Conservation (phyloP, 2,113 vertebrate genomes). For the Himantopus leucocephalus region DNA sequence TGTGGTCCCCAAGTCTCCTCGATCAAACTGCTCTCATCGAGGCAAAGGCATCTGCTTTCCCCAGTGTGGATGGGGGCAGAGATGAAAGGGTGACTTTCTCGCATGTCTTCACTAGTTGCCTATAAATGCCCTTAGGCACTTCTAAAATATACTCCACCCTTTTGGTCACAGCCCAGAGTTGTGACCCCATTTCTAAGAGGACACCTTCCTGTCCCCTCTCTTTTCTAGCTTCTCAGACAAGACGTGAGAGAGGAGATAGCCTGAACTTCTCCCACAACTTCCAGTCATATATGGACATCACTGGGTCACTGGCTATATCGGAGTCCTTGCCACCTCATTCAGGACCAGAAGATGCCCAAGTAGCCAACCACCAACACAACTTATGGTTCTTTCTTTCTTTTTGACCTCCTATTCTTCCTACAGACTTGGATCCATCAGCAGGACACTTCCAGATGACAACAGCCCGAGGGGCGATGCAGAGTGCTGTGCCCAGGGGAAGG, state of each 20-base stretch:
- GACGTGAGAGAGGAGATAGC: not conserved
- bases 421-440: not conserved
- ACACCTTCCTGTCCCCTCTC: not conserved
- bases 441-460: not conserved
- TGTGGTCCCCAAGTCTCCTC: not conserved
- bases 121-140: not conserved
- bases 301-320: not conserved
- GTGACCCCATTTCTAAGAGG: not conserved
- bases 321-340: not conserved
- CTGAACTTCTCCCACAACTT: not conserved
- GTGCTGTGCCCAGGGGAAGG: not conserved
- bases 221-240: not conserved
- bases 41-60: not conserved
- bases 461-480: not conserved
- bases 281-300: not conserved
- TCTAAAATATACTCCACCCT: not conserved
- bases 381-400: accelerated
- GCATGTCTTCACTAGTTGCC: not conserved
- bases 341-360: not conserved
- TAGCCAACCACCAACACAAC: not conserved
- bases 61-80: not conserved
- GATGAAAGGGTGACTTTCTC: not conserved
- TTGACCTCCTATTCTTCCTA: not conserved
- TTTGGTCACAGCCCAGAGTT: not conserved
- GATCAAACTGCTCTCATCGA: accelerated